phyloP scores from a whole-genome alignment of 2,888 invertebrate species.

The Agrenia bidenticulata region DNA sequence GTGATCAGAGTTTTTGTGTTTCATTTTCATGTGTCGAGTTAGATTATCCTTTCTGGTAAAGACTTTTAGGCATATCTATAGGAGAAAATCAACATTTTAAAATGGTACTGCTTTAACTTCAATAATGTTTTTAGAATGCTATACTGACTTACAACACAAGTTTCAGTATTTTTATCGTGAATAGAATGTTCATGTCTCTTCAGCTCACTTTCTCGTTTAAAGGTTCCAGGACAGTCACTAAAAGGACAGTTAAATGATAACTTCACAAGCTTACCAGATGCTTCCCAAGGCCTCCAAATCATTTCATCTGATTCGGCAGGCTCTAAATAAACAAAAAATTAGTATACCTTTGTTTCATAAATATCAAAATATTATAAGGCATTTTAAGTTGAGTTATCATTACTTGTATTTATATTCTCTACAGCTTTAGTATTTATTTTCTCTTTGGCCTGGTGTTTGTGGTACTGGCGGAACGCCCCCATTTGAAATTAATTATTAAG shows the following conservation, averaged over 20 bases:
- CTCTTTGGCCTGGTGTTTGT: no score
- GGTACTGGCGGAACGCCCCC: no score
- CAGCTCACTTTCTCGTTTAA: slow-evolving; percentile 27
- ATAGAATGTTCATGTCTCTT: slow-evolving; percentile 23
- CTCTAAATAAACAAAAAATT: background rate
- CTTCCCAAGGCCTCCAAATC: slow-evolving; percentile 41
- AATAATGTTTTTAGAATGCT: background rate
- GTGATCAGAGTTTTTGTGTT: no score
- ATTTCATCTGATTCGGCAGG: background rate
- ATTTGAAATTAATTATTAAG: no score
- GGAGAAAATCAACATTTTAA: background rate
- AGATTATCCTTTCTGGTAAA: slow-evolving; percentile 48
- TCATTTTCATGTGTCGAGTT: background rate
- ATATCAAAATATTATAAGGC: no score
- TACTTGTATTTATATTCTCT: no score
- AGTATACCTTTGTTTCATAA: slow-evolving; percentile 5
- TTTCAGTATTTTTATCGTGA: slow-evolving; percentile 23
- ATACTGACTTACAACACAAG: slow-evolving; percentile 28
- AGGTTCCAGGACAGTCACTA: slow-evolving; percentile 12
- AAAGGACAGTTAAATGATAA: slow-evolving; percentile 8
- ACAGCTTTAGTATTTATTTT: no score
- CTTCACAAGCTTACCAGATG: background rate
- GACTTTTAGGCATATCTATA: slow-evolving; percentile 31
- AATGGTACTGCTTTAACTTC: background rate
- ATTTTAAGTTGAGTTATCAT: no score